Conservation (phyloP, 2,113 vertebrate species). For the Plecotus auritus region DNA sequence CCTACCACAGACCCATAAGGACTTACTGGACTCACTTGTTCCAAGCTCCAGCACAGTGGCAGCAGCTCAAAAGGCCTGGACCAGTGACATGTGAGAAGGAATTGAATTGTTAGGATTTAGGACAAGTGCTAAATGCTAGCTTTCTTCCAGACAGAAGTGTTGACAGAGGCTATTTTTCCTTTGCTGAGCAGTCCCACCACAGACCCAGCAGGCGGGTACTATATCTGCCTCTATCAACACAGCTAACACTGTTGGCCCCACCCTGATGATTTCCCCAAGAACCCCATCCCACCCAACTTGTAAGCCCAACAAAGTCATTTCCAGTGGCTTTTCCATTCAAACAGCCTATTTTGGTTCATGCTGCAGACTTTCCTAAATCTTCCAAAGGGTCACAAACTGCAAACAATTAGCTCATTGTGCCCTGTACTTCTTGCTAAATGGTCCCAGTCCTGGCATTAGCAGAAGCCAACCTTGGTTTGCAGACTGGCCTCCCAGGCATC, state of each 20-base stretch:
- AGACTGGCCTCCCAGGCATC: neutral
- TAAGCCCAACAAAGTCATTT: neutral
- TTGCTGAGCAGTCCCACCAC: neutral
- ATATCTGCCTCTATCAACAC: neutral
- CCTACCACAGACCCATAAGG: no score
- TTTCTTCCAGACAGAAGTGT: neutral
- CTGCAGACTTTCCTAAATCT: neutral
- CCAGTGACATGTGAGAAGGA: neutral
- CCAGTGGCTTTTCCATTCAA: neutral
- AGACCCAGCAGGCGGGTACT: neutral
- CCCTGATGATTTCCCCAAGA: neutral
- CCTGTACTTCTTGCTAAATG: neutral
- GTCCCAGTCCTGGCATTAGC: neutral
- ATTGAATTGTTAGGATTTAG: neutral
- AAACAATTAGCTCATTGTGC: neutral
- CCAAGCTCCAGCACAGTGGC: neutral
- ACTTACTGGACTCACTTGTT: neutral
- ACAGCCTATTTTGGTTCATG: neutral
- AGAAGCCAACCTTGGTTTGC: neutral
- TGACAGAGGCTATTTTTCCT: neutral
- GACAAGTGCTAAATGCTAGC: neutral
- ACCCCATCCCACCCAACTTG: neutral
- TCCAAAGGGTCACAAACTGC: neutral
- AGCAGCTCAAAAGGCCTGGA: neutral
- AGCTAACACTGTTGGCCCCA: neutral